Percentiles rank a stretch among this genome's conserved stretches.
These are phyloP conservation scores for Melanotaenia parkinsoni DNA, from an alignment of 2,797 vertebrate genomes.

Conservation along the genomic window DNA sequence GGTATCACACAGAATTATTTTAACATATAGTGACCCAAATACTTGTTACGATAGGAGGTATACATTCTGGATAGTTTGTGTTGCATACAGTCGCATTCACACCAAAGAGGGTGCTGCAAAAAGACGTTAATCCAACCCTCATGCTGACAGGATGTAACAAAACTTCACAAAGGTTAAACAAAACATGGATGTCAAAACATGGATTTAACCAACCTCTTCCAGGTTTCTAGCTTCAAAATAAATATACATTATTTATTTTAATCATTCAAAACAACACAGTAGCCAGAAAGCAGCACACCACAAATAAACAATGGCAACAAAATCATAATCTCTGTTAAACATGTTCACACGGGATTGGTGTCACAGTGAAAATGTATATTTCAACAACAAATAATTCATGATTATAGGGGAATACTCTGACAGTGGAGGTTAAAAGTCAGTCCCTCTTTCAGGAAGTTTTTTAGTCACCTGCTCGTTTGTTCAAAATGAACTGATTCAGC, in stretches of 20 bases:
- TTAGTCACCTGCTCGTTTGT: conserved; percentile 64
- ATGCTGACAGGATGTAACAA: conserved; percentile 37
- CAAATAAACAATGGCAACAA: conserved; percentile 42
- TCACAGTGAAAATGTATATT: conserved; percentile 64
- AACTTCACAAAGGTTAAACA: neutral
- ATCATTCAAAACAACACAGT: conserved; percentile 39
- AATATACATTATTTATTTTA: neutral
- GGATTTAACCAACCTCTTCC: neutral
- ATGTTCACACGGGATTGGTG: conserved; percentile 56
- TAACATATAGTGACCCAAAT: conserved; percentile 27
- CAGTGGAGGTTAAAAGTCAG: conserved; percentile 70
- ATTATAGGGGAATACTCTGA: conserved; percentile 66
- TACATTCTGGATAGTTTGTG: conserved; percentile 27
- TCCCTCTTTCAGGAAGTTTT: conserved; percentile 72
- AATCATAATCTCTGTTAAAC: conserved; percentile 60
- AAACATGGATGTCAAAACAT: neutral
- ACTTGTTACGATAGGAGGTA: conserved; percentile 38
- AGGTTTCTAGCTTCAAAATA: neutral
- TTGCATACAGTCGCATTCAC: conserved; percentile 47
- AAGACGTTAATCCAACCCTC: conserved; percentile 39
- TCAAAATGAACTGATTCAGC: conserved; percentile 8
- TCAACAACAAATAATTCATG: conserved; percentile 61
- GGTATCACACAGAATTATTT: conserved; percentile 45
- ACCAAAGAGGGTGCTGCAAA: conserved; percentile 21
- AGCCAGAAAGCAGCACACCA: conserved; percentile 55